Base-by-base conservation (phyloP, 2,888 invertebrate genomes). In the Harpalus rufipes region DNA sequence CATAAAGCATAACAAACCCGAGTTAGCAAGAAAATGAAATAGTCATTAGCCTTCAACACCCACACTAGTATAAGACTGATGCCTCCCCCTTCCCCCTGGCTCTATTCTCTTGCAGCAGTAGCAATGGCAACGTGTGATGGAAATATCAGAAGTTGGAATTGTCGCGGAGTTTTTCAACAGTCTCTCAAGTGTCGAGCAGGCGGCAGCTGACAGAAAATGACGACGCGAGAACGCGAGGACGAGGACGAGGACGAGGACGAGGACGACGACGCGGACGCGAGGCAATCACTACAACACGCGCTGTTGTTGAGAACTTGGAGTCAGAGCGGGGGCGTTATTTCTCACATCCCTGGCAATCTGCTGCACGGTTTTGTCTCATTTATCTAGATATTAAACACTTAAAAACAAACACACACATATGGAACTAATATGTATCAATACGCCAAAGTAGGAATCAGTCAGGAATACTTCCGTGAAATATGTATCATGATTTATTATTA, bases 121-220 rank as follows among this genome's bases (percentile, higher is more conserved):
- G 6, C 32, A 32, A 32, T 6, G 32, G 32, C 32, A 32, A 32
- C 32, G 81, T 84, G 39, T 84, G 84, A 84, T 84, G 84, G 84
- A 84, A 84, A 84, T 84, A 74, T 84, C 86, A 85, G 85, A 85
- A 86, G 85, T 86, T 86, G 76, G 85, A 85, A 86, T 80, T 79
- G 81, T 81, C 81, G 58, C 58, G 39, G 81, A 81, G 44, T 81
- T 80, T 74, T 74, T 68, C 65, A 41, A 7, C 18, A 39, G 82
- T 32, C 59, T 72, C 56, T 61, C 61, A 81, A 68, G 81, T 74
- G 68, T 81, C 81, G 68, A 12, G 32, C 25, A n/a, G 72, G 44
- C 44, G 18, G 72, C 65, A 39, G 56, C 59, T 68, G 65, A 65
- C 44, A 78, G 63, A 44, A 32, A 56, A 76, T 63, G 63, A 63